These are phyloP conservation scores for Drosophila nigromelanica DNA, from an alignment of 1,140 invertebrate species.

Conservation along the genomic window DNA sequence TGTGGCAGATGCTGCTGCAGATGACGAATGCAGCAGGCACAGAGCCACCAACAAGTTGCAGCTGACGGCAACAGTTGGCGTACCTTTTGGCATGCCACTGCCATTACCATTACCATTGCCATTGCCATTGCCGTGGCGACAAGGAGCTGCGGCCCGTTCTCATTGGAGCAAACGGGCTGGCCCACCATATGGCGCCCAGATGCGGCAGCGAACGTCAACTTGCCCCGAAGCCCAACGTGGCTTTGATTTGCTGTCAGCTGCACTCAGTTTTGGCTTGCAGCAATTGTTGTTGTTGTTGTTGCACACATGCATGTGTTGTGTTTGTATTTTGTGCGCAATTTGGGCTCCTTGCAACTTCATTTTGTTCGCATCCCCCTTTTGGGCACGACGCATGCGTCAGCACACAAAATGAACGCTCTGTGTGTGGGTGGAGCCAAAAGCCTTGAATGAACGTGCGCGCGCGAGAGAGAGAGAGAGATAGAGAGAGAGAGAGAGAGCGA, in stretches of 20 bases:
- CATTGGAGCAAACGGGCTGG: slow-evolving; percentile 38
- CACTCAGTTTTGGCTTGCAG: slow-evolving; percentile 19
- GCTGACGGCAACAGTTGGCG: slow-evolving; percentile 65
- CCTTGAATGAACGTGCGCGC: slow-evolving; percentile 46
- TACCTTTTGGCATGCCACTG: slow-evolving; percentile 11
- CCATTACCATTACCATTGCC: background rate
- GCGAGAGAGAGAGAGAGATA: slow-evolving; percentile 1
- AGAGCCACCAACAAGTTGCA: slow-evolving; percentile 74
- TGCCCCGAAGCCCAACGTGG: slow-evolving; percentile 17
- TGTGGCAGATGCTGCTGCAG: slow-evolving; percentile 52
- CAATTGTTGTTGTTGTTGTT: slow-evolving; percentile 11
- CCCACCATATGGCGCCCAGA: slow-evolving; percentile 32
- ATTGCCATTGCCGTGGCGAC: background rate
- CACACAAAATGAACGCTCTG: slow-evolving; percentile 70
- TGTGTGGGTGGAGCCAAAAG: slow-evolving; percentile 74
- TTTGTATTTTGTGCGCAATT: background rate
- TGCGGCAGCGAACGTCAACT: slow-evolving; percentile 21
- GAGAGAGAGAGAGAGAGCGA: background rate
- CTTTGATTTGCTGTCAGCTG: slow-evolving; percentile 55
- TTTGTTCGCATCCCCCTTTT: slow-evolving; percentile 70
- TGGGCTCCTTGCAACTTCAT: slow-evolving; percentile 72
- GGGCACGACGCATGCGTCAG: slow-evolving; percentile 56
- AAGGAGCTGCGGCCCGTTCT: slow-evolving; percentile 41
- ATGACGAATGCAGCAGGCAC: slow-evolving; percentile 44
- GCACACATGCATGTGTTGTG: slow-evolving; percentile 1